These are phyloP conservation scores for Chamaea fasciata DNA, from an alignment of 2,113 vertebrate species.

Conservation along the genomic window DNA sequence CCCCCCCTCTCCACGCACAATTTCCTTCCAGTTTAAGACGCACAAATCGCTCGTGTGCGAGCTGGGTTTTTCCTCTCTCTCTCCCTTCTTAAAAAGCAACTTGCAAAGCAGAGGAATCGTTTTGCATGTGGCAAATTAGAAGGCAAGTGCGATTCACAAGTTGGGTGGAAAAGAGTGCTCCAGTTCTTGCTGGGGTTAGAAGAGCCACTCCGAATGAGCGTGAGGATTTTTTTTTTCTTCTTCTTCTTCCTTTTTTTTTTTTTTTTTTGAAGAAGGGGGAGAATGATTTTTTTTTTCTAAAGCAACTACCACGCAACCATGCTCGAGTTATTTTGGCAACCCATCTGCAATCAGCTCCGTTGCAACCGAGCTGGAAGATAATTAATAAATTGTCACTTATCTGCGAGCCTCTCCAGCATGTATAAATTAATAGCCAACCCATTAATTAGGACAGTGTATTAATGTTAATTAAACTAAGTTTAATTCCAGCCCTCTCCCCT, in stretches of 20 bases:
- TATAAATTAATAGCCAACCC: constrained; percentile 58
- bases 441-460: constrained; percentile 63
- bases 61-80: constrained; percentile 59
- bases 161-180: constrained; percentile 62
- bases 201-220: constrained; percentile 52
- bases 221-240: constrained; percentile 23
- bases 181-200: constrained; percentile 63
- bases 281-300: constrained; percentile 17
- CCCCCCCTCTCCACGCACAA: constrained; percentile 40
- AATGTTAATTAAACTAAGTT: constrained; percentile 64
- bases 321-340: constrained; percentile 63
- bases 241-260: neutral
- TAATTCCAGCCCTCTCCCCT: constrained; percentile 55
- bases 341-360: constrained; percentile 65
- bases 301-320: constrained; percentile 58
- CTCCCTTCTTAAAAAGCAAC: constrained; percentile 61
- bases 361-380: constrained; percentile 56
- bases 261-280: neutral
- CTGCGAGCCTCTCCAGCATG: constrained; percentile 50
- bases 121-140: constrained; percentile 69
- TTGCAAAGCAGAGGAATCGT: constrained; percentile 65
- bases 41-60: constrained; percentile 50
- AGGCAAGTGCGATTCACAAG: constrained; percentile 67
- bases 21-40: constrained; percentile 60
- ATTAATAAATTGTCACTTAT: constrained; percentile 63